Percentiles rank a stretch among this genome's conserved stretches.
Conservation (phyloP, 2,888 invertebrate species). For the Parnassius apollo region DNA sequence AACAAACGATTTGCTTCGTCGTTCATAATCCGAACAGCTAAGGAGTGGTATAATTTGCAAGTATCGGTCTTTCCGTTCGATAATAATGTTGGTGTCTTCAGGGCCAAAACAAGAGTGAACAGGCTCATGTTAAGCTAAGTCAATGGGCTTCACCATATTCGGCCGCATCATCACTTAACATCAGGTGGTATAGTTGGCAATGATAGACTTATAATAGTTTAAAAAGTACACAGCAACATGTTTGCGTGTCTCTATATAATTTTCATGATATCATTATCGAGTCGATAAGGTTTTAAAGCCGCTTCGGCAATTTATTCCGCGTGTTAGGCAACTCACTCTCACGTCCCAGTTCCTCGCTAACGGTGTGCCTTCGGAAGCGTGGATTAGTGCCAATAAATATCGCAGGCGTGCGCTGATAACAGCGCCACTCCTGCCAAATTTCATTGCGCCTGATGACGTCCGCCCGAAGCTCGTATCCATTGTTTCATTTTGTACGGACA, state of each 20-base stretch:
- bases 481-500: constrained; percentile 16
- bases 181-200: no score
- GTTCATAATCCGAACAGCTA: no score
- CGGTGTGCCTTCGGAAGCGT: constrained; percentile 33
- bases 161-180: no score
- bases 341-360: constrained; percentile 26
- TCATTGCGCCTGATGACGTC: constrained; percentile 57
- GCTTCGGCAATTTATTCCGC: constrained; percentile 20
- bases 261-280: constrained; percentile 14
- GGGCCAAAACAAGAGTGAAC: no score
- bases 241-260: constrained; percentile 17
- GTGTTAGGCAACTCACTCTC: constrained; percentile 23
- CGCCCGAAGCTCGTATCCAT: constrained; percentile 39
- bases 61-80: no score
- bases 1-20: no score
- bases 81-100: no score
- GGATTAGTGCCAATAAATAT: constrained; percentile 41
- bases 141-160: no score
- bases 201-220: no score
- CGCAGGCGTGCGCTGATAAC: constrained; percentile 46
- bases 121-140: no score
- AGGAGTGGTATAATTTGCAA: no score
- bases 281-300: constrained; percentile 11
- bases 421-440: constrained; percentile 60
- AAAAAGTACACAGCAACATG: no score